phyloP scores from a whole-genome alignment of 1,140 invertebrate species.

The Plodia interpunctella region DNA sequence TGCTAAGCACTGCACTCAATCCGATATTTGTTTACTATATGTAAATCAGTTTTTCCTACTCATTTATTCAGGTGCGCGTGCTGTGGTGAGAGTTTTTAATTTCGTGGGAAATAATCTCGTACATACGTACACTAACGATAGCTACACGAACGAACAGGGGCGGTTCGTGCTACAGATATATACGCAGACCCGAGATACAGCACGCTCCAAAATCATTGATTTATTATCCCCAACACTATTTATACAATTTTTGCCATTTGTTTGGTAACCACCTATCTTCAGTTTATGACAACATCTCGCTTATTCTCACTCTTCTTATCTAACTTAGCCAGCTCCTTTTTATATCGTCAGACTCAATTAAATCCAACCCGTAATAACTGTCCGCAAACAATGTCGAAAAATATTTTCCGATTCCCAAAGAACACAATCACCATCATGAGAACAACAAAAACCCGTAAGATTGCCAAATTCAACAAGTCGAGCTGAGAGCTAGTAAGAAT shows the following conservation, averaged over 20 bases:
- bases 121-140: not conserved
- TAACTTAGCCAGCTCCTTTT: no score
- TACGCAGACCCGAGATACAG: conserved; percentile 13
- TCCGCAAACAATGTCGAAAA: no score
- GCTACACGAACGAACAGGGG: conserved; percentile 11
- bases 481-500: not conserved
- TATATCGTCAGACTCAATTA: no score
- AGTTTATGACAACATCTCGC: no score
- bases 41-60: conserved; percentile 27
- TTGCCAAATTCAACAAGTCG: not conserved
- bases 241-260: not conserved
- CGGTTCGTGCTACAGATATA: conserved; percentile 2
- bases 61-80: conserved; percentile 20
- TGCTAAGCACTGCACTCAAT: no score
- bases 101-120: conserved; percentile 9
- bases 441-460: not conserved
- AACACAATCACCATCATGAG: not conserved
- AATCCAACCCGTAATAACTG: no score
- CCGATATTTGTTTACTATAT: no score
- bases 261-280: not conserved
- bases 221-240: not conserved
- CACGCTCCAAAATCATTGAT: conserved; percentile 10
- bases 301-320: no score
- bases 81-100: conserved; percentile 15
- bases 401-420: no score